Base-by-base conservation (phyloP, 2,797 vertebrate species). In the Chrysocyon brachyurus region DNA sequence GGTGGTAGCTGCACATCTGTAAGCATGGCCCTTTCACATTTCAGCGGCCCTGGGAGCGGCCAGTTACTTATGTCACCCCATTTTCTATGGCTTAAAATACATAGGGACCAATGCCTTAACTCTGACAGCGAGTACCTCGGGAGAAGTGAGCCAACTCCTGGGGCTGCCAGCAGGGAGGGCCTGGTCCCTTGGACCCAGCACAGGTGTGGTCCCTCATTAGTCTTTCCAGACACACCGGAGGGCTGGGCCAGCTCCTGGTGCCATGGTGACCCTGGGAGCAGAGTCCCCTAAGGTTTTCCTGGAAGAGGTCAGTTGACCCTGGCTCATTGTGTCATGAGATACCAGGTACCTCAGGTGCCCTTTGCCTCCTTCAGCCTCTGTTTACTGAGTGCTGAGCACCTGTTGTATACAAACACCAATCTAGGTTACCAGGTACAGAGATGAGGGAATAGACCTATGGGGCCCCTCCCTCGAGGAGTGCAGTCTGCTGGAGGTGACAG, bases 291-390 rank as follows among this genome's bases (percentile, higher is more conserved):
- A 56, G 70, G 22, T 73, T 83, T 86, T 81, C 70, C 54, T 21
- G 49, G 57, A 77, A 36, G 68, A 85, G 12, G 36, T 66, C 19
- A 7, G 16, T 10, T 70, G 40, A 52, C 68, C 88, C 24, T 59
- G 94, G 84, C 52, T 88, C n/a, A 2, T 31, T 16, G 0, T 5
- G 36, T 57, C 82, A 56, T 2, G 6, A 40, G 63, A 31, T 16
- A 57, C 59, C 63, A 3, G 21, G 24, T 12, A 6, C 59, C 57
- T 64, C 56, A 4, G 49, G 6, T 9, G 12, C 36, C 64, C 31
- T 75, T 83, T 87, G 91, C 66, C 91, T 70, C n/a, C 63, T 46
- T 91, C 49, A 16, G 75, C 87, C 54, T 92, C 75, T 88, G 56
- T 85, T 61, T 82, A 61, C 61, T 14, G 31, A 86, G 49, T n/a